Evolutionary conservation across 1,140 invertebrate genomes (phyloP).

Genomic region (Battus philenor): DNA sequence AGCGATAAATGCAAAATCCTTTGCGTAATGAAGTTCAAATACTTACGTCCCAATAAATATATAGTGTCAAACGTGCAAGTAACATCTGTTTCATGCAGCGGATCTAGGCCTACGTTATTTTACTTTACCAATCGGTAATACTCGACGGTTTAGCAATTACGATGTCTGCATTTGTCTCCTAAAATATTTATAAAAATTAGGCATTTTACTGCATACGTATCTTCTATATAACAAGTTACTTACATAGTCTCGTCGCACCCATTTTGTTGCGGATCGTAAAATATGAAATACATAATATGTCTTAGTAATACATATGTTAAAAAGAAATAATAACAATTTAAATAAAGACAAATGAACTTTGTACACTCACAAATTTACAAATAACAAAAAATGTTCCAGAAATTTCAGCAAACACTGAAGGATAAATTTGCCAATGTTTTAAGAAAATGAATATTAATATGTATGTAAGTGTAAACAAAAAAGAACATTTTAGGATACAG

Average conservation of each 20-base stretch:
- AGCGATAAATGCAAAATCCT: slow-evolving; percentile 23
- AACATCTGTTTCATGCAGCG: slow-evolving; percentile 58
- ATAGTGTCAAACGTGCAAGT: slow-evolving; percentile 59
- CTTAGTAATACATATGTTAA: slow-evolving; percentile 35
- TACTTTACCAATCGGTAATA: slow-evolving; percentile 51
- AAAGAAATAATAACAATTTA: slow-evolving; percentile 25
- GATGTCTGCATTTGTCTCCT: slow-evolving; percentile 39
- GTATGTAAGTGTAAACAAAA: too few species aligned
- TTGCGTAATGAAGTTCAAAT: slow-evolving; percentile 24
- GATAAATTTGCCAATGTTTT: slow-evolving; percentile 12
- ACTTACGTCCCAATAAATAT: slow-evolving; percentile 39
- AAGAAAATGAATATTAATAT: too few species aligned
- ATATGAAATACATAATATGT: slow-evolving; percentile 52
- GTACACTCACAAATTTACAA: neutral
- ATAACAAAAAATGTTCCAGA: neutral
- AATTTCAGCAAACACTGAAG: neutral
- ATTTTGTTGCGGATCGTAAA: slow-evolving; percentile 67
- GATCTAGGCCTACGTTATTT: slow-evolving; percentile 38
- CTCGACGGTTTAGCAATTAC: slow-evolving; percentile 51
- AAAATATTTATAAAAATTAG: slow-evolving; percentile 43
- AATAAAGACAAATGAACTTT: slow-evolving; percentile 10
- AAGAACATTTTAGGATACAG: too few species aligned
- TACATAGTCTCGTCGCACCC: slow-evolving; percentile 69
- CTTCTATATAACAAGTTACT: slow-evolving; percentile 61
- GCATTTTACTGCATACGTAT: slow-evolving; percentile 41